Percentiles rank a stretch among this genome's conserved stretches.
phyloP scores from a whole-genome alignment of 2,888 invertebrate genomes.

The Drosophila leonis region DNA sequence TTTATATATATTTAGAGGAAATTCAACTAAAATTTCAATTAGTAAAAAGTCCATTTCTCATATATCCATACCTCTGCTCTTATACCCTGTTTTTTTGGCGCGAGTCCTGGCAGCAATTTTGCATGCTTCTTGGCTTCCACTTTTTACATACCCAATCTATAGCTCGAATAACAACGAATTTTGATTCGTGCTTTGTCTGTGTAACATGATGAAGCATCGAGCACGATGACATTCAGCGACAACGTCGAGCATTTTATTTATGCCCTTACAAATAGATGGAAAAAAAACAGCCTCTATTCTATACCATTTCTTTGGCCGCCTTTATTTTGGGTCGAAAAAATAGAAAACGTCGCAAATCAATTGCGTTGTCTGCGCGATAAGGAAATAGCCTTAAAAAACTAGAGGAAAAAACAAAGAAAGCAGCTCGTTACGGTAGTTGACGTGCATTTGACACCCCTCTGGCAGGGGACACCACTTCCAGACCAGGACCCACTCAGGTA shows the following conservation, averaged over 20 bases:
- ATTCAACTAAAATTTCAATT: neutral
- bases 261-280: constrained; percentile 50
- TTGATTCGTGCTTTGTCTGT: constrained; percentile 51
- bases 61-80: neutral
- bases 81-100: constrained; percentile 44
- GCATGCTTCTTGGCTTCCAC: constrained; percentile 35
- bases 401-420: constrained; percentile 61
- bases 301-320: neutral
- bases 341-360: constrained; percentile 77
- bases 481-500: constrained; percentile 60
- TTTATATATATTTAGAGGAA: neutral
- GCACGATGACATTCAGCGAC: constrained; percentile 69
- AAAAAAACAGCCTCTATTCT: constrained; percentile 9
- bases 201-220: constrained; percentile 76
- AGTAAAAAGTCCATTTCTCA: neutral
- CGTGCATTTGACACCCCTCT: constrained; percentile 74
- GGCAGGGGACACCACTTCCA: constrained; percentile 43
- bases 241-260: constrained; percentile 66
- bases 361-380: constrained; percentile 73
- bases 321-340: constrained; percentile 56
- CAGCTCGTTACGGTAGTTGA: constrained; percentile 70
- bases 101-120: constrained; percentile 41
- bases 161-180: constrained; percentile 50
- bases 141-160: constrained; percentile 7
- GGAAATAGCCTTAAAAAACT: constrained; percentile 60